These are phyloP conservation scores for Leguminivora glycinivorella DNA, from an alignment of 1,140 invertebrate species.

Conservation along the genomic window DNA sequence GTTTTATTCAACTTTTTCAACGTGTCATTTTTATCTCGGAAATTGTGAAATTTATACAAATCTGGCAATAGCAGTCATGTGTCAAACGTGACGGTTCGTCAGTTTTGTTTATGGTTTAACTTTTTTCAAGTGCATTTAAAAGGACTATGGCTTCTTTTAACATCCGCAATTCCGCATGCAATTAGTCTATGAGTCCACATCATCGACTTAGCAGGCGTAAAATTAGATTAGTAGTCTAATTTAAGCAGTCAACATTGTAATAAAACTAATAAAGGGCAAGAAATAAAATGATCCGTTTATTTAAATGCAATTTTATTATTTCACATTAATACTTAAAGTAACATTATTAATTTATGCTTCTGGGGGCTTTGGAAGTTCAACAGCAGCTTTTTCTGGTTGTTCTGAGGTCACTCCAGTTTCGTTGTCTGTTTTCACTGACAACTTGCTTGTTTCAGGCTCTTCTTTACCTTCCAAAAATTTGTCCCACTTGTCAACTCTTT, in stretches of 20 bases:
- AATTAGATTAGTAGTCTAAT: background rate
- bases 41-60: background rate
- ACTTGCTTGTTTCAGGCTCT: conserved; percentile 27
- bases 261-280: background rate
- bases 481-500: conserved; percentile 93
- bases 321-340: conserved; percentile 4
- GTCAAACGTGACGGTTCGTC: conserved; percentile 57
- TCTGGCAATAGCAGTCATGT: conserved; percentile 21
- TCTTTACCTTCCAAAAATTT: conserved; percentile 85
- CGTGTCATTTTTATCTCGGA: background rate
- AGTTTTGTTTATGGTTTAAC: conserved; percentile 53
- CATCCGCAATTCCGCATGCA: background rate
- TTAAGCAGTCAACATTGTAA: background rate
- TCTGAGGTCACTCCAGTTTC: conserved; percentile 40
- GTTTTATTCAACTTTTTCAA: background rate
- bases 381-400: conserved; percentile 29
- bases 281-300: background rate
- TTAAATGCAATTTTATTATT: background rate
- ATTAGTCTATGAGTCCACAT: background rate
- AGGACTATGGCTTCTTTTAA: background rate
- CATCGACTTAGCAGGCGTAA: background rate
- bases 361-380: background rate
- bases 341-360: background rate
- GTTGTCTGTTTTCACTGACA: background rate
- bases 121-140: conserved; percentile 35